A percentile compares a stretch with the other conserved stretches of the same genome.
Evolutionary conservation across 2,797 vertebrate genomes (phyloP).

Genomic region (Acanthurus tractus): DNA sequence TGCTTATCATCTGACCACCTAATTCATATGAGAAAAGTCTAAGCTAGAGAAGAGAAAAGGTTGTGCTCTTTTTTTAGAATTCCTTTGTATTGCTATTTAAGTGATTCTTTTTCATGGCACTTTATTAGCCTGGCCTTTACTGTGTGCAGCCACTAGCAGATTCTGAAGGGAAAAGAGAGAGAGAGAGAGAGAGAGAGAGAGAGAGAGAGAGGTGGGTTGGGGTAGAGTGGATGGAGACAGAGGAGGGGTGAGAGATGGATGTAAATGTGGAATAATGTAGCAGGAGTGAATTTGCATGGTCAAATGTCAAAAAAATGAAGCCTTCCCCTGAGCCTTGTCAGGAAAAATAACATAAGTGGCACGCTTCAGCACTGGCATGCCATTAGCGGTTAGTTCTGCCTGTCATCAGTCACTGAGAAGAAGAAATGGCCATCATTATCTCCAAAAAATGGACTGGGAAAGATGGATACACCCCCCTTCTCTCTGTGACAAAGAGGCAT

Average conservation of each 20-base stretch:
- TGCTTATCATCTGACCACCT: conserved; percentile 56
- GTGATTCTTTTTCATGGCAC: conserved; percentile 79
- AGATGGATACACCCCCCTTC: conserved; percentile 80
- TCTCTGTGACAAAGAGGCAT: conserved; percentile 69
- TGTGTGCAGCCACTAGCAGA: conserved; percentile 84
- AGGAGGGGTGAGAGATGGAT: conserved; percentile 82
- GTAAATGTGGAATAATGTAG: conserved; percentile 99
- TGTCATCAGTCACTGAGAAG: conserved; percentile 95
- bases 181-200: conserved; percentile 32
- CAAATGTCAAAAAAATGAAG: conserved; percentile 99
- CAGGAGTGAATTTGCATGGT: conserved; percentile 99
- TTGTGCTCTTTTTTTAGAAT: conserved; percentile 84
- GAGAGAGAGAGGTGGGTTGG: conserved; percentile 38
- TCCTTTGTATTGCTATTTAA: conserved; percentile 91
- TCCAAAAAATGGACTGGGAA: conserved; percentile 82
- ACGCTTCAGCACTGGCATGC: conserved; percentile 93
- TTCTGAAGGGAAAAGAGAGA: conserved; percentile 49
- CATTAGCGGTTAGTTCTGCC: conserved; percentile 97
- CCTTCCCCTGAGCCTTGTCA: conserved; percentile 98
- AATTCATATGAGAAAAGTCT: conserved; percentile 74
- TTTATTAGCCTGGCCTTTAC: conserved; percentile 91
- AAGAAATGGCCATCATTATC: conserved; percentile 96
- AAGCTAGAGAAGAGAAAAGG: conserved; percentile 63
- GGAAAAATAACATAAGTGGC: conserved; percentile 97
- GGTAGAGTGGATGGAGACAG: conserved; percentile 64